Evolutionary conservation across 2,888 invertebrate genomes (phyloP).

Genomic region (Oscheius sp.): DNA sequence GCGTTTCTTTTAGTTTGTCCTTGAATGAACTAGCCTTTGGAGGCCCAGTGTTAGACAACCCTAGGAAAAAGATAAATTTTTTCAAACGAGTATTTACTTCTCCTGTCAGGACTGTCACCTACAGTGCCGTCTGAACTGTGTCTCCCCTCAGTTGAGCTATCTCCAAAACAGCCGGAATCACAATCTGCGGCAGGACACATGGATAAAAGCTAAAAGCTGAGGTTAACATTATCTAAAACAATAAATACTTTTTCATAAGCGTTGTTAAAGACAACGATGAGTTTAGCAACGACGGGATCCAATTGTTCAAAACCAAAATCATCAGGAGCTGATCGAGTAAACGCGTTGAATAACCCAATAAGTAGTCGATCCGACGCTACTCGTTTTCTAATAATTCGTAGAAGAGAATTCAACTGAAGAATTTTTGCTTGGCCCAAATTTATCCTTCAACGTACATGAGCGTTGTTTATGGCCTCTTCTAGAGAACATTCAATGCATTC

Average conservation of each 20-base stretch:
- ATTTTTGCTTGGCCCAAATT: not conserved
- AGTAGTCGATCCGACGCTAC: slow-evolving; percentile 71
- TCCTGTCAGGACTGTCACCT: slow-evolving; percentile 6
- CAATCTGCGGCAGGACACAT: slow-evolving; percentile 38
- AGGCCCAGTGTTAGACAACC: not conserved
- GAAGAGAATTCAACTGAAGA: slow-evolving; percentile 67
- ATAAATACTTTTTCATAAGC: slow-evolving; percentile 57
- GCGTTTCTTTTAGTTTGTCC: not conserved
- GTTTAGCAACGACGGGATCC: slow-evolving; percentile 63
- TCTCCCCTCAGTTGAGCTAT: slow-evolving; percentile 22
- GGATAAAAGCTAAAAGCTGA: slow-evolving; percentile 35
- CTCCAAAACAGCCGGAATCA: slow-evolving; percentile 39
- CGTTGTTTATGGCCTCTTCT: slow-evolving; percentile 69
- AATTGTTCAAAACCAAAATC: slow-evolving; percentile 57
- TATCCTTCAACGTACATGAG: slow-evolving; percentile 52
- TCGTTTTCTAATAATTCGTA: slow-evolving; percentile 69
- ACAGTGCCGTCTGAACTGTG: slow-evolving; percentile 12
- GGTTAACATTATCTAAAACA: not conserved
- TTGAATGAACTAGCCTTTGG: slow-evolving; percentile 1
- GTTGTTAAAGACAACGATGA: slow-evolving; percentile 62
- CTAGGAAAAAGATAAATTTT: not conserved
- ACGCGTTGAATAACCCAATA: slow-evolving; percentile 62
- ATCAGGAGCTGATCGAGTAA: slow-evolving; percentile 52
- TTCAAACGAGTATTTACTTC: not conserved
- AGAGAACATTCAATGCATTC: slow-evolving; percentile 69